These are phyloP conservation scores for Adelges cooleyi DNA, from an alignment of 1,140 invertebrate genomes.

Conservation along the genomic window DNA sequence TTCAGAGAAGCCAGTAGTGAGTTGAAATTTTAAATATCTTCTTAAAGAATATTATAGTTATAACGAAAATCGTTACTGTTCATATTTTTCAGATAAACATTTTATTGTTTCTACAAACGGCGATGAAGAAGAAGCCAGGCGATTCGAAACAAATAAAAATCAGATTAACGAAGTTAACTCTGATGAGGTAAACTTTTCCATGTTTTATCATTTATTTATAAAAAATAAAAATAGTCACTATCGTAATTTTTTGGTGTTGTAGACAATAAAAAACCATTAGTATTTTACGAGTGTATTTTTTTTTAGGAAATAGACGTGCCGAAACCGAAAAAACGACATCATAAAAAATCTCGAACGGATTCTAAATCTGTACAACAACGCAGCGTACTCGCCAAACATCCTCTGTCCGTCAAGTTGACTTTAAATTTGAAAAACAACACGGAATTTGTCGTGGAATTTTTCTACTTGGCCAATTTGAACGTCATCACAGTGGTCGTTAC, in stretches of 20 bases:
- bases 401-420: constrained; percentile 13
- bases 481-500: constrained; percentile 11
- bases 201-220: no score
- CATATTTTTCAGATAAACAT: constrained; percentile 1
- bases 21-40: no score
- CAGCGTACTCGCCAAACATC: constrained; percentile 7
- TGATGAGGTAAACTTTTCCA: constrained; percentile 10
- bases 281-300: no score
- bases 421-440: constrained; percentile 17
- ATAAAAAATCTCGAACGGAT: constrained; percentile 23
- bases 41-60: no score
- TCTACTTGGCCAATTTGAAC: constrained; percentile 23
- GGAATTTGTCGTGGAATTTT: constrained; percentile 16
- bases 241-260: no score
- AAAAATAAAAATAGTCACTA: no score
- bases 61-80: no score
- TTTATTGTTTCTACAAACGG: constrained; percentile 5
- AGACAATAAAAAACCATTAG: no score
- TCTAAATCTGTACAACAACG: constrained; percentile 13
- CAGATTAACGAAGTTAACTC: not conserved
- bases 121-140: constrained; percentile 21
- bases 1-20: constrained; percentile 11
- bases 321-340: constrained; percentile 22
- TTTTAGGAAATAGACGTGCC: constrained; percentile 10
- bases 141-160: constrained; percentile 21